Percentiles rank a stretch among this genome's conserved stretches.
Conservation (phyloP, 2,797 vertebrate species). For the Neomorphus geoffroyi region DNA sequence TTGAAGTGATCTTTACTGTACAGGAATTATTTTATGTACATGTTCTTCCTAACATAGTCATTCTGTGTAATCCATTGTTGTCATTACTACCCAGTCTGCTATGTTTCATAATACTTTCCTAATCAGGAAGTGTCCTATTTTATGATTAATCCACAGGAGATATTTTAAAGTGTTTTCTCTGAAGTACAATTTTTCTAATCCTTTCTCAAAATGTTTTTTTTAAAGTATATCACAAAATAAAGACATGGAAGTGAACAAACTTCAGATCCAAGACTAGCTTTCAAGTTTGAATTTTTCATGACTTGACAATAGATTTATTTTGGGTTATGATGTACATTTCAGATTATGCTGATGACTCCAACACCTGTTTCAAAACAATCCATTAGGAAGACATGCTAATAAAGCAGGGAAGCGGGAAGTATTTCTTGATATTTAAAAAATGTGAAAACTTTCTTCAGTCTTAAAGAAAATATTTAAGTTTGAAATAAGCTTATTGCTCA, state of each 20-base stretch:
- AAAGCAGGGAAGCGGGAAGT: not conserved
- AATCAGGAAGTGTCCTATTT: slow-evolving; percentile 60
- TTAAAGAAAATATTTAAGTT: not conserved
- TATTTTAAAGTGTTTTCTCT: slow-evolving; percentile 10
- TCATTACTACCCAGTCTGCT: slow-evolving; percentile 17
- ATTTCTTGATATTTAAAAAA: not conserved
- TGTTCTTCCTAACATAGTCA: not conserved
- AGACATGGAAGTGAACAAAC: not conserved
- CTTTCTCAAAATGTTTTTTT: not conserved
- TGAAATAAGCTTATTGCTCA: not conserved
- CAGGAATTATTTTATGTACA: not conserved
- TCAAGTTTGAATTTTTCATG: not conserved
- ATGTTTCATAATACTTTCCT: slow-evolving; percentile 40
- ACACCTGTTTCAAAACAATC: not conserved
- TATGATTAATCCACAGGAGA: slow-evolving; percentile 39
- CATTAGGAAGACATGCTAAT: not conserved
- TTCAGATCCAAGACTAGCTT: not conserved
- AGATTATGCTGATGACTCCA: not conserved
- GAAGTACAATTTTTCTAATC: not conserved
- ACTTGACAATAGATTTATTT: not conserved
- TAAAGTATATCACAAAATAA: not conserved
- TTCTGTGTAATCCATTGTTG: slow-evolving; percentile 46
- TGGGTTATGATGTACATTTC: not conserved
- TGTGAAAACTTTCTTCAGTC: not conserved
- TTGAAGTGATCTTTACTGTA: not conserved